Evolutionary conservation across 2,797 vertebrate genomes (phyloP).

Genomic region (Leucoraja ocellata): DNA sequence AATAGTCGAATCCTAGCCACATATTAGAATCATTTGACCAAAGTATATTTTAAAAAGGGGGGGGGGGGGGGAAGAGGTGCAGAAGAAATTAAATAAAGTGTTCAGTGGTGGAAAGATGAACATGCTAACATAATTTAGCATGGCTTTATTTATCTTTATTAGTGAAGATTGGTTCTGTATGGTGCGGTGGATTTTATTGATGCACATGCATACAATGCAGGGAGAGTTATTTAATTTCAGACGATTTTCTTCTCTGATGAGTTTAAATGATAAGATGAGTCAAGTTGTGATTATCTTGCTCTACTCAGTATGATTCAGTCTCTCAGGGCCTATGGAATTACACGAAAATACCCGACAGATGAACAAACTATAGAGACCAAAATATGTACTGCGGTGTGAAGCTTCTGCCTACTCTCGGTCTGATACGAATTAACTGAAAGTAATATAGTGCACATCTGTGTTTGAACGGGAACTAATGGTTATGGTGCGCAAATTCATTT

Average conservation of each 20-base stretch:
- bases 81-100: too few species aligned
- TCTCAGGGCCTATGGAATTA: constrained; percentile 65
- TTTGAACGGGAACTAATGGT: constrained; percentile 37
- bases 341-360: constrained; percentile 68
- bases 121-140: too few species aligned
- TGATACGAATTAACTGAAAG: constrained; percentile 36
- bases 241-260: neutral
- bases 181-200: too few species aligned
- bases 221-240: neutral
- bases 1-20: neutral
- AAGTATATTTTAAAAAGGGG: neutral
- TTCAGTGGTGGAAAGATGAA: too few species aligned
- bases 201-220: too few species aligned
- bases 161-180: too few species aligned
- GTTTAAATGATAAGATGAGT: constrained; percentile 29
- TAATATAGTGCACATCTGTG: constrained; percentile 12
- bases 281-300: constrained; percentile 57
- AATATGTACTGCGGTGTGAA: constrained; percentile 41
- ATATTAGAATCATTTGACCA: neutral
- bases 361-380: constrained; percentile 53
- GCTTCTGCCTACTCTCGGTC: neutral
- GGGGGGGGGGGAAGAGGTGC: neutral
- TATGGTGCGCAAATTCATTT: neutral
- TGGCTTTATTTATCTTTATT: too few species aligned
- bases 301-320: constrained; percentile 56